A percentile compares a stretch with the other conserved stretches of the same genome.
Evolutionary conservation across 1,140 invertebrate genomes (phyloP).

Genomic region (Lerema accius): DNA sequence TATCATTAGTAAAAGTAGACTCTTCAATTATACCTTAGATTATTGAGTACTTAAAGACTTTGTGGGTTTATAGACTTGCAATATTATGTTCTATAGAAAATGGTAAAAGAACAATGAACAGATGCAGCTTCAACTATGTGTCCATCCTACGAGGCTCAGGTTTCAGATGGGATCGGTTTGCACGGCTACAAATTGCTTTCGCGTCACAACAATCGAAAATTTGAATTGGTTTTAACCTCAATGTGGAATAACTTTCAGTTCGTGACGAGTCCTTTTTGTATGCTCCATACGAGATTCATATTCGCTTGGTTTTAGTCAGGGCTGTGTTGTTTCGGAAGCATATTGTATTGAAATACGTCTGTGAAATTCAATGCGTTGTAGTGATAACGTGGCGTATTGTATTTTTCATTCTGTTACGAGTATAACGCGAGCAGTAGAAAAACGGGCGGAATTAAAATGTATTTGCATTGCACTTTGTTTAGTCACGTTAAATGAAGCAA

Average conservation of each 20-base stretch:
- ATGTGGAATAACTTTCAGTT: constrained; percentile 59
- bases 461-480: not conserved
- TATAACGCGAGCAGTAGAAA: not conserved
- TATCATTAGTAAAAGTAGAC: too few relatives aligned
- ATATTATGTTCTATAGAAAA: constrained; percentile 34
- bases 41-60: too few relatives aligned
- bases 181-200: constrained; percentile 63
- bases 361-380: constrained; percentile 4
- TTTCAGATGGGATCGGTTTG: constrained; percentile 49
- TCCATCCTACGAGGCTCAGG: constrained; percentile 38
- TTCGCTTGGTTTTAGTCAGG: constrained; percentile 4
- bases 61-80: too few relatives aligned
- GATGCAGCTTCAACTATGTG: constrained; percentile 4
- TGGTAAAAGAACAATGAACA: constrained; percentile 25
- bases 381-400: constrained; percentile 8
- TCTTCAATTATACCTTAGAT: too few relatives aligned
- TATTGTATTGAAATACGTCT: constrained; percentile 29
- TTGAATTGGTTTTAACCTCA: constrained; percentile 72
- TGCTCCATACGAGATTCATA: constrained; percentile 21
- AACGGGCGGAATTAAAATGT: not conserved
- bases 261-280: constrained; percentile 13
- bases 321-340: constrained; percentile 18
- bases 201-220: constrained; percentile 65
- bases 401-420: not conserved
- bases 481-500: too few relatives aligned